Evolutionary conservation across 2,888 invertebrate genomes (phyloP), one percentile per base, ranked within the genome.

Genomic region (Volucella inflata): DNA sequence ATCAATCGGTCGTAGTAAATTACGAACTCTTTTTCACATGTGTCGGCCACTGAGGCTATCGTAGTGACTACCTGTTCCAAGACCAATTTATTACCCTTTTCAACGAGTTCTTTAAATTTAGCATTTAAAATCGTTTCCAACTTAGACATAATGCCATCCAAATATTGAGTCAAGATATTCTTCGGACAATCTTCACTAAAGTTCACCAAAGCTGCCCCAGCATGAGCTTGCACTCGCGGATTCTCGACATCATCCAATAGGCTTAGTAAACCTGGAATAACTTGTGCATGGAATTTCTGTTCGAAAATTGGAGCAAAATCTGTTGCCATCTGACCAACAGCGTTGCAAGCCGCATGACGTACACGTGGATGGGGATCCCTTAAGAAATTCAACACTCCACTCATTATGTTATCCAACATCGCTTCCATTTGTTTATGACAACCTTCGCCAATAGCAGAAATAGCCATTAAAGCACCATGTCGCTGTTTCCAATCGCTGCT

Each of bases 161-260:
- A 94, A 91, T 99, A 99, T 87, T 95, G 95, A 10, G 96, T 96
- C 87, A 99, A 93, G 88, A 99, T 98, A 89, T 95, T 94, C 92
- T 99, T 99, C 0, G 99, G 98, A 92, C 99, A 99, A 92, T 99
- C 99, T 93, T 99, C 99, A 90, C 98, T 98, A 93, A 99, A 99
- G 93, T 99, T 99, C 1, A 99, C 99, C 87, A 99, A 94, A 60
- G 99, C 99, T 67, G 99, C 99, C 57, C 98, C 97, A 88, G 95
- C 95, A 88, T 95, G 95, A 71, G 95, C 95, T 93, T 95, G 93
- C 84, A 99, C 99, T 88, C 99, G 94, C 0, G 99, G 99, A 92
- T 98, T 97, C 8, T 94, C 95, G 89, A 96, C 95, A 91, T 99
- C 98, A 89, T 98, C 98, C 65, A 99, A 94, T 50, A 98, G 94